Base-by-base conservation (phyloP, 2,888 invertebrate genomes). In the Papilio elwesi region DNA sequence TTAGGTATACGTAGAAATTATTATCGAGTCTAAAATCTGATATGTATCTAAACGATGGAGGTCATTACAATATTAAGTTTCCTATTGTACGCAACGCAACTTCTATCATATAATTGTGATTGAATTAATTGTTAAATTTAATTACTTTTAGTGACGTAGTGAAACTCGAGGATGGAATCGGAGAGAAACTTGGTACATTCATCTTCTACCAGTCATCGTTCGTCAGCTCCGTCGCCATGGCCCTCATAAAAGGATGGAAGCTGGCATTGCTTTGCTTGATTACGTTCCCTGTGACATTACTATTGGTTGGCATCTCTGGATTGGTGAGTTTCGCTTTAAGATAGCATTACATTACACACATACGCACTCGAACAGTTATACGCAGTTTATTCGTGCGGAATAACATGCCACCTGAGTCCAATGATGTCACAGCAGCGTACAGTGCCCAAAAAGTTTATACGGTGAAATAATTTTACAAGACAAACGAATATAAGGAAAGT, bases 111-210 rank as follows among this genome's bases (percentile, higher is more conserved):
- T 12, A 13, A 59, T 26, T 63, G 59, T 12, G 11, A 59, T 26
- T 63, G 59, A 26, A 26, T 26, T 26, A 26, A 26, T 26, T 26
- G 26, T 26, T 26, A 4, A 26, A 26, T 75, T 36, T 43, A 57
- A n/a, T 70, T 82, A 36, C 15, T 62, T 80, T 26, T 81, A 96
- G 96, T 80, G 96, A 96, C 87, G 89, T 96, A 6, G 92, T 94
- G 13, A 97, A 96, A 87, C 91, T 97, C 77, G 97, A 97, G 86
- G 97, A 97, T 78, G 97, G 97, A 1, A 94, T 97, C 43, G 97
- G 97, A 0, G 97, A 97, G 82, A 97, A 97, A 85, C 94, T 97
- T 52, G 95, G 96, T 0, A 95, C 96, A 78, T 96, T 97, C 76
- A 84, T 95, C 6, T 96, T 96, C 82, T 96, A 95, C 82, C 86